Evolutionary conservation across 2,113 vertebrate genomes (phyloP).

Genomic region (Telmatochromis bifrenatus): DNA sequence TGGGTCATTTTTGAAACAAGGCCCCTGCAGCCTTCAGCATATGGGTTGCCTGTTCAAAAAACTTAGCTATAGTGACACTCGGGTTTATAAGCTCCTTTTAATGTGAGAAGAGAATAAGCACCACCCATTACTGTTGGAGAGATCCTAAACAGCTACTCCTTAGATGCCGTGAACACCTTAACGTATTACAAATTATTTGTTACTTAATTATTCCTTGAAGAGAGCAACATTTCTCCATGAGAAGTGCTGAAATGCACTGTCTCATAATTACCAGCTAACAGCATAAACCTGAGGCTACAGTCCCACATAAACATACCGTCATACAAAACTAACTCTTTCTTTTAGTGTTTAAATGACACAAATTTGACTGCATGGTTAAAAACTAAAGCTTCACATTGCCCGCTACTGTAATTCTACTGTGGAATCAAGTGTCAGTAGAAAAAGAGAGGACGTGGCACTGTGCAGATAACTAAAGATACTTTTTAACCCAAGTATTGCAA

Average conservation of each 20-base stretch:
- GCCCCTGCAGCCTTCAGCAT: not conserved
- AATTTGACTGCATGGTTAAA: not conserved
- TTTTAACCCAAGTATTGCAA: rapidly evolving
- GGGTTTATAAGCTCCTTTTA: rapidly evolving
- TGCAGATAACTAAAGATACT: not conserved
- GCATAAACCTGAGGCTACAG: not conserved
- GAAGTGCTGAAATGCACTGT: not conserved
- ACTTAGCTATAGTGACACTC: not conserved
- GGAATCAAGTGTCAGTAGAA: not conserved
- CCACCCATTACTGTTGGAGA: not conserved
- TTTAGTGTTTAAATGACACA: not conserved
- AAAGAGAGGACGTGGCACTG: rapidly evolving
- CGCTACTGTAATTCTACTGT: rapidly evolving
- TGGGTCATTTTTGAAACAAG: not conserved
- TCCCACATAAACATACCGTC: not conserved
- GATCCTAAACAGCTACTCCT: not conserved
- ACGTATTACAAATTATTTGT: rapidly evolving
- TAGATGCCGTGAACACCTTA: rapidly evolving
- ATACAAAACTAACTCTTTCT: not conserved
- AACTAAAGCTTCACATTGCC: not conserved
- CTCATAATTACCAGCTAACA: not conserved
- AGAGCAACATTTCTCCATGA: not conserved
- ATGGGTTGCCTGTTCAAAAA: not conserved
- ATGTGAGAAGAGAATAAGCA: not conserved
- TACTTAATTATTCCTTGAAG: not conserved